phyloP scores from a whole-genome alignment of 2,797 vertebrate species.

The Characodon lateralis region DNA sequence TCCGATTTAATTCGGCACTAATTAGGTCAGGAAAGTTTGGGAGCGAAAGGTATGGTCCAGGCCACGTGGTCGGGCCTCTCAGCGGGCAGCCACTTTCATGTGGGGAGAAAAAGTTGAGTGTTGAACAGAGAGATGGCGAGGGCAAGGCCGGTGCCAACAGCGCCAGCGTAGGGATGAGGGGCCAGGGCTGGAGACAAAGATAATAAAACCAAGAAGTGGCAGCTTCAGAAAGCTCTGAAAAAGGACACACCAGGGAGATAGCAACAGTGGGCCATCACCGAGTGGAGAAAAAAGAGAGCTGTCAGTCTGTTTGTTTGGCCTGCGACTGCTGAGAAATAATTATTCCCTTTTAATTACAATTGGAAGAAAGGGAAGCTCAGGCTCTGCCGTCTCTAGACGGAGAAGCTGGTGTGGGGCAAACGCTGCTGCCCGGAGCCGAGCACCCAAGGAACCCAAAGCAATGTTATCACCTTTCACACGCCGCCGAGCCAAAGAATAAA shows the following conservation, averaged over 20 bases:
- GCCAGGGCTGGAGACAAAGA: slow-evolving; percentile 81
- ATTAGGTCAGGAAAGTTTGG: slow-evolving; percentile 81
- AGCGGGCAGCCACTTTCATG: slow-evolving; percentile 73
- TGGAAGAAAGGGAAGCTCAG: slow-evolving; percentile 69
- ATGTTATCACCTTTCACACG: slow-evolving; percentile 77
- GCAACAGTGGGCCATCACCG: slow-evolving; percentile 67
- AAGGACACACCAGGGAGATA: slow-evolving; percentile 68
- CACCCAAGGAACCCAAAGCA: slow-evolving; percentile 55
- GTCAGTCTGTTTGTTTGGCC: slow-evolving; percentile 80
- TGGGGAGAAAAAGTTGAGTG: slow-evolving; percentile 67
- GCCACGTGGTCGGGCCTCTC: slow-evolving; percentile 70
- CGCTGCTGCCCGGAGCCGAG: slow-evolving; percentile 47
- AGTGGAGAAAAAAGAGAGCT: slow-evolving; percentile 51
- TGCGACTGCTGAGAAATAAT: slow-evolving; percentile 77
- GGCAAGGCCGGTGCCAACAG: slow-evolving; percentile 58
- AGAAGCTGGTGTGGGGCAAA: slow-evolving; percentile 43
- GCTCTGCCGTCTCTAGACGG: slow-evolving; percentile 52
- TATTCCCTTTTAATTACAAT: slow-evolving; percentile 83
- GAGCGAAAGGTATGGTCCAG: slow-evolving; percentile 76
- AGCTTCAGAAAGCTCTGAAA: slow-evolving; percentile 71
- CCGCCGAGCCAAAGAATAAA: slow-evolving; percentile 58
- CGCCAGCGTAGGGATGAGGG: slow-evolving; percentile 68
- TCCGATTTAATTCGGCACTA: slow-evolving; percentile 74
- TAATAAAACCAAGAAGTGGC: slow-evolving; percentile 75
- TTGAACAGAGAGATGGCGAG: slow-evolving; percentile 68